Conservation (phyloP, 1,140 invertebrate genomes). For the Maniola jurtina region DNA sequence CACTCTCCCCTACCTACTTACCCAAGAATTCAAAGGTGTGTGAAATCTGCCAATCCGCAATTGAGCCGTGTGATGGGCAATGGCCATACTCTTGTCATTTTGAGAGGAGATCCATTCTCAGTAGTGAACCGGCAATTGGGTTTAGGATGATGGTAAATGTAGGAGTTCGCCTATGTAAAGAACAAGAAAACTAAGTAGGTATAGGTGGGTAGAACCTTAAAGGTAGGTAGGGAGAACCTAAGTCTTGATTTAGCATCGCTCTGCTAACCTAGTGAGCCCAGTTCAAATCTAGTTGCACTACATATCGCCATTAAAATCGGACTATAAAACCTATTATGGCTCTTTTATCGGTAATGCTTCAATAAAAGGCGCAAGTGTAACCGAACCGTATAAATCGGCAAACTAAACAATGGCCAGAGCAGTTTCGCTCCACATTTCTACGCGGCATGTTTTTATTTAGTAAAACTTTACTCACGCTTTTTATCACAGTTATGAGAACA, state of each 20-base stretch:
- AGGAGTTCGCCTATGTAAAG: too few species aligned
- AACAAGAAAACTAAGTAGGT: too few species aligned
- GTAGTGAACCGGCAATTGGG: too few species aligned
- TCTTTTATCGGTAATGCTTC: slow-evolving; percentile 76
- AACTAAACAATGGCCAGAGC: slow-evolving; percentile 73
- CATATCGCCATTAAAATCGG: slow-evolving; percentile 71
- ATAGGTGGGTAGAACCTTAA: background rate
- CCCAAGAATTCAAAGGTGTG: too few species aligned
- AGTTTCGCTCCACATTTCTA: slow-evolving; percentile 74
- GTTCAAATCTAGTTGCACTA: slow-evolving; percentile 52
- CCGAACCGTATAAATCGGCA: slow-evolving; percentile 77
- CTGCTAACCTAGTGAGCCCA: slow-evolving; percentile 42
- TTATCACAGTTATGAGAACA: slow-evolving; percentile 75
- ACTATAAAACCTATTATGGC: slow-evolving; percentile 74
- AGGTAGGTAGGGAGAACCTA: background rate
- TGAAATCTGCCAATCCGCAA: too few species aligned
- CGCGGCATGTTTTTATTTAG: slow-evolving; percentile 65
- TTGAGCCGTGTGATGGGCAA: too few species aligned
- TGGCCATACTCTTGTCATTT: too few species aligned
- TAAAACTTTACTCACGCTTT: slow-evolving; percentile 56
- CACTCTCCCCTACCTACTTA: too few species aligned
- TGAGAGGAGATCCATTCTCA: too few species aligned
- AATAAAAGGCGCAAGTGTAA: slow-evolving; percentile 77
- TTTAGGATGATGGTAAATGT: too few species aligned
- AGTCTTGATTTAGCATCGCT: slow-evolving; percentile 2